A percentile compares a stretch with the other conserved stretches of the same genome.
phyloP scores from a whole-genome alignment of 2,888 invertebrate species.

The Plagodis pulveraria region DNA sequence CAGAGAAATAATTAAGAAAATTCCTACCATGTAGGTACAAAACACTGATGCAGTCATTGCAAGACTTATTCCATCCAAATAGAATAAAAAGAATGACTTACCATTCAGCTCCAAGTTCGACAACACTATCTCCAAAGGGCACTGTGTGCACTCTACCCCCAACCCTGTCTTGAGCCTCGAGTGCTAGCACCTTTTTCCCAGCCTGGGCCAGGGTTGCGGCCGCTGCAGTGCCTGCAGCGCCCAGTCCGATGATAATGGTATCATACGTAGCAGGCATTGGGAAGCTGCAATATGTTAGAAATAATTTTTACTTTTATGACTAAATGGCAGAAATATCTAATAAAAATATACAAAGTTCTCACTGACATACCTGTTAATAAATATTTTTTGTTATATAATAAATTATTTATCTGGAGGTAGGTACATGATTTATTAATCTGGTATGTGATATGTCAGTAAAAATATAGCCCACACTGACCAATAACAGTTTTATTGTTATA shows the following conservation, averaged over 20 bases:
- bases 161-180: conserved; percentile 45
- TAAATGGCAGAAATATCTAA: too few relatives aligned
- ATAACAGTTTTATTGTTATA: too few relatives aligned
- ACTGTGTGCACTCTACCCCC: conserved; percentile 69
- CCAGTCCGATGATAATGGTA: conserved; percentile 66
- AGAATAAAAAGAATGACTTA: conserved; percentile 37
- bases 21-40: background rate
- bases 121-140: conserved; percentile 60
- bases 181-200: too few relatives aligned
- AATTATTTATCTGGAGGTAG: too few relatives aligned
- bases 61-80: background rate
- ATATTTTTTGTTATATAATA: too few relatives aligned
- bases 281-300: conserved; percentile 34
- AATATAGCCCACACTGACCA: too few relatives aligned
- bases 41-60: background rate
- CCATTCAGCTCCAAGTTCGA: conserved; percentile 75
- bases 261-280: conserved; percentile 53
- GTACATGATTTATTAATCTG: too few relatives aligned
- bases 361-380: too few relatives aligned
- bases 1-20: too few relatives aligned
- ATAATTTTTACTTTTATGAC: too few relatives aligned
- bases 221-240: conserved; percentile 61
- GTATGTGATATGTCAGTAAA: too few relatives aligned
- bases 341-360: too few relatives aligned
- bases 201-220: conserved; percentile 56